Evolutionary conservation across 2,113 vertebrate species (phyloP).

Genomic region (Amblyornis subalaris): DNA sequence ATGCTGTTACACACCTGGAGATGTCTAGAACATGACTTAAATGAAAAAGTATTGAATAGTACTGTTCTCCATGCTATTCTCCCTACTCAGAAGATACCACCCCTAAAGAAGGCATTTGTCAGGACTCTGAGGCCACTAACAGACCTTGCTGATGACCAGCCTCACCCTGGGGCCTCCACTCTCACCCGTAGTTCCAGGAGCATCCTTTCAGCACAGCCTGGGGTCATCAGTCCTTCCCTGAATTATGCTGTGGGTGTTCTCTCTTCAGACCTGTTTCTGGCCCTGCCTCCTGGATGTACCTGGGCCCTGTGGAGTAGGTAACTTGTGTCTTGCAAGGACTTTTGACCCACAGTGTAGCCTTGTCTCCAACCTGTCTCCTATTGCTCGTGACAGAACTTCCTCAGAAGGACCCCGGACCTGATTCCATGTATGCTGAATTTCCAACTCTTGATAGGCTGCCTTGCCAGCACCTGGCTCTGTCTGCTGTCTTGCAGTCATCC

Average conservation of each 20-base stretch:
- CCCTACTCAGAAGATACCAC: neutral
- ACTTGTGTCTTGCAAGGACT: neutral
- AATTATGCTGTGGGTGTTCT: neutral
- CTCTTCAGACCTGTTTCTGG: neutral
- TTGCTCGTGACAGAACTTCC: neutral
- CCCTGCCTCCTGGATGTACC: neutral
- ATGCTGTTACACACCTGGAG: neutral
- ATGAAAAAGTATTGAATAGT: neutral
- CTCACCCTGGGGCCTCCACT: neutral
- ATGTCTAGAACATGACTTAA: neutral
- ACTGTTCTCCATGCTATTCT: neutral
- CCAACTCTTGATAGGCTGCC: fast-evolving
- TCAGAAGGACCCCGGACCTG: neutral
- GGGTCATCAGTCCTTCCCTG: neutral
- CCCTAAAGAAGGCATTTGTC: neutral
- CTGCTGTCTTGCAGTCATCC: neutral
- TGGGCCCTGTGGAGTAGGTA: neutral
- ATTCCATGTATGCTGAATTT: neutral
- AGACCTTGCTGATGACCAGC: neutral
- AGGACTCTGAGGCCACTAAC: neutral
- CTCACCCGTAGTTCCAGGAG: neutral
- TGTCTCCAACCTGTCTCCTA: neutral
- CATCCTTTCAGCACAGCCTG: neutral
- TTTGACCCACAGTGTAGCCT: neutral
- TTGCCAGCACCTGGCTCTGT: neutral